A percentile compares a stretch with the other conserved stretches of the same genome.
Evolutionary conservation across 1,140 invertebrate genomes (phyloP).

Genomic region (Cherax quadricarinatus): DNA sequence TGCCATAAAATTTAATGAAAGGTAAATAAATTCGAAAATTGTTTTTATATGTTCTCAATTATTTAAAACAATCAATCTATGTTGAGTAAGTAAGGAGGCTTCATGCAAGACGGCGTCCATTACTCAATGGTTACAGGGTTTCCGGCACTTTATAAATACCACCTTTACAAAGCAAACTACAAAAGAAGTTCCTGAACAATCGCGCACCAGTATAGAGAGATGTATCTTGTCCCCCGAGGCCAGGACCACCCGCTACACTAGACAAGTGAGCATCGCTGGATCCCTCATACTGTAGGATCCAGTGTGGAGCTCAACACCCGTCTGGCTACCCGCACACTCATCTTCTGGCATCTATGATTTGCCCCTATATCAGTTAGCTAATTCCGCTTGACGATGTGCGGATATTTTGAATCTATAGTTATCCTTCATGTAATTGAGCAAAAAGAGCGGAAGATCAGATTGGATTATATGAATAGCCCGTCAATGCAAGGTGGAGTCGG

Average conservation of each 20-base stretch:
- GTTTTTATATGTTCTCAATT: too few relatives aligned
- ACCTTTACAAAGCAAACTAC: background rate
- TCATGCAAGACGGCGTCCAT: too few relatives aligned
- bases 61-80: too few relatives aligned
- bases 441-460: conserved; percentile 14
- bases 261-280: conserved; percentile 2
- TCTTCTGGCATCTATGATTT: conserved; percentile 7
- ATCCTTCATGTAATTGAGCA: conserved; percentile 20
- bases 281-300: background rate
- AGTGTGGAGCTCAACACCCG: background rate
- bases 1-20: too few relatives aligned
- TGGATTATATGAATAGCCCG: conserved; percentile 14
- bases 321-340: background rate
- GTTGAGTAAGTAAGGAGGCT: too few relatives aligned
- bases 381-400: conserved; percentile 4
- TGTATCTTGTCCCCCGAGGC: background rate
- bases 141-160: background rate
- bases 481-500: conserved; percentile 1
- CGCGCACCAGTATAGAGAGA: background rate
- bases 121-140: background rate
- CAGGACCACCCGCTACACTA: background rate
- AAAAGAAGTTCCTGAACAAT: background rate
- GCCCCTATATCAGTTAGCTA: conserved; percentile 1
- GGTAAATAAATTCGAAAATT: too few relatives aligned
- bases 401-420: conserved; percentile 14